phyloP scores from a whole-genome alignment of 2,113 vertebrate species.

The Heloderma charlesbogerti region DNA sequence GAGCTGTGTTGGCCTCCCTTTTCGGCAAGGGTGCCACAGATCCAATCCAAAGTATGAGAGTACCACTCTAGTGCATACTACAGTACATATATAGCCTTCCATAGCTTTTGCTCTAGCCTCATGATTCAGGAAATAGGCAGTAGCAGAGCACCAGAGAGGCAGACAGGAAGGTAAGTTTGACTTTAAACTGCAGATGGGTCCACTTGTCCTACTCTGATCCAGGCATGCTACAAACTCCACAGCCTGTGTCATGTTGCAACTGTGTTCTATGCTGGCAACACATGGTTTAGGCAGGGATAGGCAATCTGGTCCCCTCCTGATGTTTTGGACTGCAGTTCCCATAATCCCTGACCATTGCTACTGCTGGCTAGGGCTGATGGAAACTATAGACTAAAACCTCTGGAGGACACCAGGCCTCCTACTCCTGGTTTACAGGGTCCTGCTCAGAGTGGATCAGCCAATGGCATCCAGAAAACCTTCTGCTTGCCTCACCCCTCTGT shows the following conservation, averaged over 20 bases:
- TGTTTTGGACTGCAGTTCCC: background rate
- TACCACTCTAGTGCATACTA: background rate
- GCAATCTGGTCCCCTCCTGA: background rate
- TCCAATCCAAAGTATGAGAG: background rate
- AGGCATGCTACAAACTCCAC: background rate
- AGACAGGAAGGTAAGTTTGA: background rate
- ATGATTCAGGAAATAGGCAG: background rate
- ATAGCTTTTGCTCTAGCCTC: background rate
- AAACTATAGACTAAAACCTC: background rate
- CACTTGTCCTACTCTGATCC: too few species aligned
- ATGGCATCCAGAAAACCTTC: background rate
- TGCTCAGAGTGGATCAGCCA: background rate
- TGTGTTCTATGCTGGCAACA: background rate
- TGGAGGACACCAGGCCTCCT: background rate
- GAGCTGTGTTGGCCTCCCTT: background rate
- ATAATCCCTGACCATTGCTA: background rate
- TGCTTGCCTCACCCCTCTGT: background rate
- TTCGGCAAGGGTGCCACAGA: background rate
- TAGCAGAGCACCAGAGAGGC: background rate
- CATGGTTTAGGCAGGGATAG: background rate
- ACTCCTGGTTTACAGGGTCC: background rate
- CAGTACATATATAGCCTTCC: background rate
- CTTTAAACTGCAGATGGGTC: background rate
- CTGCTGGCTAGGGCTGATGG: background rate
- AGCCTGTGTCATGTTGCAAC: background rate